Percentiles rank a stretch among this genome's conserved stretches.
Evolutionary conservation across 2,888 invertebrate genomes (phyloP).

Genomic region (Drosophila quasianomalipes): DNA sequence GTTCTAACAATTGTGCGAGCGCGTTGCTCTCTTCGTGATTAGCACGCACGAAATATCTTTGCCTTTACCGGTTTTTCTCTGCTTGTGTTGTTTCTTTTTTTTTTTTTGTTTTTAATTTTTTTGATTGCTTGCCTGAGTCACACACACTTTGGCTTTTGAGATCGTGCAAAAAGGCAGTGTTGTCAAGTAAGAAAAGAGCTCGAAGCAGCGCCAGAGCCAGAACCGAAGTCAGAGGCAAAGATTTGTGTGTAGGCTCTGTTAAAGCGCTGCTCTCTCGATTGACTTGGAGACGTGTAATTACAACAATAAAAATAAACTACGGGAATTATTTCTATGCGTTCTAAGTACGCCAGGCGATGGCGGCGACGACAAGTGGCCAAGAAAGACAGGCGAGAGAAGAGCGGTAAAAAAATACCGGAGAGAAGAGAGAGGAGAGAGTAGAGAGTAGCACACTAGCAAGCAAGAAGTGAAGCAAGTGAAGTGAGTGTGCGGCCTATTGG

Average conservation of each 20-base stretch:
- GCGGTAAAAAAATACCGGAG: background rate
- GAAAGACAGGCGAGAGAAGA: background rate
- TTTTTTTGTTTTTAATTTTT: conserved; percentile 16
- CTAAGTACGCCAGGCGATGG: conserved; percentile 49
- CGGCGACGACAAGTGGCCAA: conserved; percentile 66
- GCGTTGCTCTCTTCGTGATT: conserved; percentile 44
- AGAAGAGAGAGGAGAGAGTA: conserved; percentile 1
- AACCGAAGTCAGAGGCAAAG: background rate
- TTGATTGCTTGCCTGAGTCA: conserved; percentile 55
- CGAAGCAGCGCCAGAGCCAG: conserved; percentile 6
- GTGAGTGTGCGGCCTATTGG: conserved; percentile 69
- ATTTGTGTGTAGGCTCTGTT: conserved; percentile 27
- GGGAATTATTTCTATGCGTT: conserved; percentile 74
- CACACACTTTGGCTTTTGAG: conserved; percentile 41
- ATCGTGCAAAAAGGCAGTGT: conserved; percentile 57
- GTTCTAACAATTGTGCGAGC: conserved; percentile 40
- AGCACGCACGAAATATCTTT: conserved; percentile 72
- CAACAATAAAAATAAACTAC: conserved; percentile 80
- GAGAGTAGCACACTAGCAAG: background rate
- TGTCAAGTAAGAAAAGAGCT: conserved; percentile 46
- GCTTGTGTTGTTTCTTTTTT: conserved; percentile 18
- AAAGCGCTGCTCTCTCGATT: conserved; percentile 40
- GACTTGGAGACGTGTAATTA: conserved; percentile 72
- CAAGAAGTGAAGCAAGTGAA: conserved; percentile 6
- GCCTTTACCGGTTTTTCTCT: conserved; percentile 72